Base-by-base conservation (phyloP, 1,140 invertebrate genomes). In the Bombus waltoni region DNA sequence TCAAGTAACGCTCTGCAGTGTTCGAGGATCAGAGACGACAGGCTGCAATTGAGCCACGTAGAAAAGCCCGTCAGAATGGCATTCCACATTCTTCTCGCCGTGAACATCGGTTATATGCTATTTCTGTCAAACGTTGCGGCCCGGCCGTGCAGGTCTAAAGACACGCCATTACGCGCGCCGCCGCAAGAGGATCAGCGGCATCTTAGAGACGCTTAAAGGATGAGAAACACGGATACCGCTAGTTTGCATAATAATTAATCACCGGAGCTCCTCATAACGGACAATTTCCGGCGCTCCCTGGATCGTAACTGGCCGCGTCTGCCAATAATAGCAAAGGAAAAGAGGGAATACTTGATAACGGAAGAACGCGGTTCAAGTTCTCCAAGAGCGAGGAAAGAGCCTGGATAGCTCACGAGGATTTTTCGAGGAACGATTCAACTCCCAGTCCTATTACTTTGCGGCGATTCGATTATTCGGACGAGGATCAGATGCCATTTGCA, bases 211-310 rank as follows among this genome's bases (percentile, higher is more conserved):
- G 77, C 59, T 77, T 81, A 85, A 90, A 82, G 86, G 89, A 81
- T 88, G 81, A 85, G 78, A 78, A 89, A 90, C 86, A 78, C 83
- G 80, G 83, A 88, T 92, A 91, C 90, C 90, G 88, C 92, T 92
- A 90, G 84, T 93, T 93, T 93, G 92, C 92, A 93, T 94, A 93
- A 93, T 93, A 93, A 93, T 94, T 94, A 94, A 94, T 94, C 89
- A 88, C 81, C 86, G 65, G 87, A 90, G 86, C 87, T 92, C 87
- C 82, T 81, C 88, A 89, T 93, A 94, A 94, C 92, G 92, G 91
- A 93, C 92, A 92, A 94, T 93, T 93, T 94, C 92, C 91, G 91
- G 87, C 82, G 89, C 83, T 86, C 83, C 75, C 70, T 77, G 62
- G 80, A 90, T 90, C 70, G 83, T 79, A 68, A 82, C 85, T 68